Evolutionary conservation across 2,797 vertebrate genomes (phyloP), one percentile per base, ranked within the genome.

Genomic region (Aselliscus stoliczkanus): DNA sequence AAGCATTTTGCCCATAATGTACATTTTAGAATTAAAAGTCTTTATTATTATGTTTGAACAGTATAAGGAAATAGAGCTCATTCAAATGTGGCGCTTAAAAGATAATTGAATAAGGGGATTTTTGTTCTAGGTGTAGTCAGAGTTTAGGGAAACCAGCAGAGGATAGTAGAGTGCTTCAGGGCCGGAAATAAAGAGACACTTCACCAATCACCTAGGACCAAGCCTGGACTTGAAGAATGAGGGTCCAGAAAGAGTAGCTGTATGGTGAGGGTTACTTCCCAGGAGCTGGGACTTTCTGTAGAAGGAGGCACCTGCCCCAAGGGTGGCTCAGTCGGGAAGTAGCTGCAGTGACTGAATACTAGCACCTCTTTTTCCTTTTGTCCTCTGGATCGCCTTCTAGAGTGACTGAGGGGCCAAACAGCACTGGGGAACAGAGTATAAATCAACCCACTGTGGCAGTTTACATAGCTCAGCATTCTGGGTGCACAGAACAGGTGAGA

Each of bases 181-280:
- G 69, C 5, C 47, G 31, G 14, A 20, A 80, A n/a, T 2, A 58
- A 17, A n/a, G 18, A 72, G 9, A 47, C 42, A n/a, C 18, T 70
- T 92, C 50, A 37, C 21, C n/a, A n/a, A n/a, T n/a, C n/a, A n/a
- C n/a, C n/a, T n/a, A n/a, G n/a, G n/a, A n/a, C n/a, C 29, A 82
- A 60, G 2, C 1, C 18, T 69, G 11, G 9, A 50, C 20, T 8
- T 65, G 25, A 65, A 82, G 34, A 7, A 1, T n/a, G 58, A 50
- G n/a, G 11, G 7, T 65, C 15, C 5, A 54, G 8, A 69, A 13
- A 34, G 58, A 64, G 29, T 7, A 79, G 20, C 25, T 75, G 0
- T 27, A 8, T 42, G 25, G 11, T 2, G 0, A 69, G 4, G 27
- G 13, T 1, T 18, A 10, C 5, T 13, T n/a, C 12, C 12, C 3